Evolutionary conservation across 2,113 vertebrate species (phyloP).

Genomic region (Peromyscus californicus): DNA sequence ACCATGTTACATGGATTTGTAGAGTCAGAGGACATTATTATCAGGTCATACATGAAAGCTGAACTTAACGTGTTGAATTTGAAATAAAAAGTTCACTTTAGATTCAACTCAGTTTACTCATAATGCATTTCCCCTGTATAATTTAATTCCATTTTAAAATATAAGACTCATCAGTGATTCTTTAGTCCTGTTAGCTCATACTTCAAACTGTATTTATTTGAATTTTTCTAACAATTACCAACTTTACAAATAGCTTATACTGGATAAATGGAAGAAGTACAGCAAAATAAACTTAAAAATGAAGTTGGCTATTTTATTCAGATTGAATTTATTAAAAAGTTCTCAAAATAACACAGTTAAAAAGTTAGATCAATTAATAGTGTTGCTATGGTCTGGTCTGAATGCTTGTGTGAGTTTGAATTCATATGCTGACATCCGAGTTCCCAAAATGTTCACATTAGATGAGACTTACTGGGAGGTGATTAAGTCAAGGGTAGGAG

Average conservation of each 20-base stretch:
- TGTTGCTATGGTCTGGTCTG: neutral
- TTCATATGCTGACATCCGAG: neutral
- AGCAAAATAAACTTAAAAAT: constrained; percentile 24
- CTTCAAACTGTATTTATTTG: neutral
- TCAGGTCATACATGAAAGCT: neutral
- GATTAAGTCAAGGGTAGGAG: neutral
- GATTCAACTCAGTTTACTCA: neutral
- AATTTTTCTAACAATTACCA: neutral
- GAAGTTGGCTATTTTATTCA: constrained; percentile 5
- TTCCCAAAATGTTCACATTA: neutral
- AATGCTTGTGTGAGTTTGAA: neutral
- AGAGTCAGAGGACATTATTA: neutral
- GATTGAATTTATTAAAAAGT: constrained; percentile 28
- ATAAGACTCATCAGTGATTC: neutral
- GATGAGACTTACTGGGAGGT: neutral
- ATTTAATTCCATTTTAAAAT: constrained; percentile 20
- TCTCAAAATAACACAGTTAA: constrained; percentile 22
- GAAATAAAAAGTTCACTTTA: neutral
- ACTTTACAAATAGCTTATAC: constrained; percentile 9
- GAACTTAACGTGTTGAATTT: neutral
- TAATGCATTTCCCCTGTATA: neutral
- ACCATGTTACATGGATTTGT: neutral
- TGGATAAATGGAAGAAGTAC: constrained; percentile 36
- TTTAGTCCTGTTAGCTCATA: neutral
- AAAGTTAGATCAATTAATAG: neutral